A percentile compares a stretch with the other conserved stretches of the same genome.
These are phyloP conservation scores for Xanthia icteritia DNA, from an alignment of 2,888 invertebrate species.

Conservation along the genomic window DNA sequence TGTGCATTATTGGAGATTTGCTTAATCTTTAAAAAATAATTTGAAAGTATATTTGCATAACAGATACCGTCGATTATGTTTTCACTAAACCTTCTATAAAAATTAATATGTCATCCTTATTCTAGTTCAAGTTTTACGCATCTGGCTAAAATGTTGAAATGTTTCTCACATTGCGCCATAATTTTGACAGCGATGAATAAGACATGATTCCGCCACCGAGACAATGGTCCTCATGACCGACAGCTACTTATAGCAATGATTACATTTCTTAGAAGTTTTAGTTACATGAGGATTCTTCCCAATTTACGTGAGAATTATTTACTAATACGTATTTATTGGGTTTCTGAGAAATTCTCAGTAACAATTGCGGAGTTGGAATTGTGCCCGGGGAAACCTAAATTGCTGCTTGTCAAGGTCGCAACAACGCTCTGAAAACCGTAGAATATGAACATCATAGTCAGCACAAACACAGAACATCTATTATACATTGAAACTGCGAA, in stretches of 20 bases:
- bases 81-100: neutral
- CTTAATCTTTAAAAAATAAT: neutral
- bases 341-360: constrained; percentile 10
- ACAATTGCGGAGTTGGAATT: constrained; percentile 24
- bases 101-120: neutral
- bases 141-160: neutral
- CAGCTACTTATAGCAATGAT: constrained; percentile 41
- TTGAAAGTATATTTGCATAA: neutral
- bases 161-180: constrained; percentile 34
- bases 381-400: constrained; percentile 30
- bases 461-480: neutral
- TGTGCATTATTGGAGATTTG: neutral
- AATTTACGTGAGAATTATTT: constrained; percentile 17
- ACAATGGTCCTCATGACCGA: constrained; percentile 4
- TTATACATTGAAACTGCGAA: too few relatives aligned
- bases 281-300: neutral
- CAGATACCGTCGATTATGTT: neutral
- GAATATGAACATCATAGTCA: neutral
- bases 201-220: neutral
- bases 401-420: neutral
- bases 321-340: constrained; percentile 20
- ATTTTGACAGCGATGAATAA: constrained; percentile 19
- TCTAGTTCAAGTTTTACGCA: neutral
- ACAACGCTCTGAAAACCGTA: neutral
- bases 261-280: constrained; percentile 22